phyloP scores from a whole-genome alignment of 2,113 vertebrate species.

The Pithys albifrons region DNA sequence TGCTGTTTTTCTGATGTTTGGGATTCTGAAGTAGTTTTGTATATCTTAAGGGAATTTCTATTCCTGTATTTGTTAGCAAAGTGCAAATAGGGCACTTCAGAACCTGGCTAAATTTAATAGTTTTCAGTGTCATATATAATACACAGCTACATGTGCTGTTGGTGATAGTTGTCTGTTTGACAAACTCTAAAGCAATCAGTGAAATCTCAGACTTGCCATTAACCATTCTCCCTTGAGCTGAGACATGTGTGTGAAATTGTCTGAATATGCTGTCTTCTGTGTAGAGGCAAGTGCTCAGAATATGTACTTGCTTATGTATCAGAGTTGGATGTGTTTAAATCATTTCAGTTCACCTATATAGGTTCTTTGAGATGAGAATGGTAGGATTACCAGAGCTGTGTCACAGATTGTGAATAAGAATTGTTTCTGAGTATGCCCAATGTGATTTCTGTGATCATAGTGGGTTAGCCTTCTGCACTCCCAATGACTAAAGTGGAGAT shows the following conservation, averaged over 20 bases:
- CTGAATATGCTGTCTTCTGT: background rate
- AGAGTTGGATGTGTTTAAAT: background rate
- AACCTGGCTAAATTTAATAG: background rate
- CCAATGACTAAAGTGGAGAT: background rate
- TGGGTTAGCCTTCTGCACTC: background rate
- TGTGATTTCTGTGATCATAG: background rate
- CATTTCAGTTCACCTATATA: fast-evolving
- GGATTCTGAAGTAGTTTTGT: background rate
- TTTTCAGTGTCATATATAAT: background rate
- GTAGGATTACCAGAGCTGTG: background rate
- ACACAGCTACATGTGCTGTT: background rate
- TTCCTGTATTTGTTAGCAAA: background rate
- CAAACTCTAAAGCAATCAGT: background rate
- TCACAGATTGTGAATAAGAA: background rate
- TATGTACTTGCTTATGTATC: background rate
- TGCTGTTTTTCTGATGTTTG: background rate
- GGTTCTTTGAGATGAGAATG: background rate
- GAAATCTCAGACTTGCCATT: background rate
- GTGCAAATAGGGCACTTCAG: background rate
- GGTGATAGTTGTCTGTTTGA: background rate
- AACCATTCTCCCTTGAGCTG: background rate
- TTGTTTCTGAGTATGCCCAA: background rate
- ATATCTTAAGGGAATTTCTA: background rate
- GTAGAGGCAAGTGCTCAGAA: background rate
- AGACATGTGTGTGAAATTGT: background rate